phyloP scores from a whole-genome alignment of 2,797 vertebrate genomes.

The Eleutherodactylus coqui region DNA sequence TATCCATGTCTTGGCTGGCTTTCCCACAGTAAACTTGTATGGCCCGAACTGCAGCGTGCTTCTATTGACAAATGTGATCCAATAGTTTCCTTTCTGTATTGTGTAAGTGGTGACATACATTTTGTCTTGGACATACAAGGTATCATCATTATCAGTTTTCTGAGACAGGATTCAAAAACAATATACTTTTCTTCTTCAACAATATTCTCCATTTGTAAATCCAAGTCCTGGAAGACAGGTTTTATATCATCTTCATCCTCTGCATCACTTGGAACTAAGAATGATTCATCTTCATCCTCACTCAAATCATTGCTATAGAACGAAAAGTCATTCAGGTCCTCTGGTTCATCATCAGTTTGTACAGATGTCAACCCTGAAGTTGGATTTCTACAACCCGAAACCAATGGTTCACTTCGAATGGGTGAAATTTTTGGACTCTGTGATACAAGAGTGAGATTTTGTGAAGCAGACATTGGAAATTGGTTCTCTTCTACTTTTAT shows the following conservation, averaged over 20 bases:
- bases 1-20: slow-evolving; percentile 18
- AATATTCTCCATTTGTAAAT: not conserved
- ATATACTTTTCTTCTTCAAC: slow-evolving; percentile 21
- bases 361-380: not conserved
- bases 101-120: slow-evolving; percentile 21
- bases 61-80: slow-evolving; percentile 9
- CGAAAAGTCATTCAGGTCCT: not conserved
- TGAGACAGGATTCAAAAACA: slow-evolving; percentile 19
- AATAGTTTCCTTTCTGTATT: slow-evolving; percentile 8
- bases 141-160: slow-evolving; percentile 7
- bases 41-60: not conserved
- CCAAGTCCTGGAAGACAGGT: not conserved
- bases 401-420: not conserved
- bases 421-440: not conserved
- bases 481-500: slow-evolving; percentile 1
- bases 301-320: not conserved
- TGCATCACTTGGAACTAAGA: slow-evolving; percentile 6
- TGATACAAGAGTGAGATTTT: not conserved
- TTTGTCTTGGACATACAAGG: not conserved
- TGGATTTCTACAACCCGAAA: not conserved
- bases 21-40: not conserved
- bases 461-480: not conserved
- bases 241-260: not conserved
- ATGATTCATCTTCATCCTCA: not conserved
- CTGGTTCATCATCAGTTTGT: not conserved